A percentile compares a stretch with the other conserved stretches of the same genome.
Evolutionary conservation across 2,888 invertebrate species (phyloP).

Genomic region (Spilosoma lubricipeda): DNA sequence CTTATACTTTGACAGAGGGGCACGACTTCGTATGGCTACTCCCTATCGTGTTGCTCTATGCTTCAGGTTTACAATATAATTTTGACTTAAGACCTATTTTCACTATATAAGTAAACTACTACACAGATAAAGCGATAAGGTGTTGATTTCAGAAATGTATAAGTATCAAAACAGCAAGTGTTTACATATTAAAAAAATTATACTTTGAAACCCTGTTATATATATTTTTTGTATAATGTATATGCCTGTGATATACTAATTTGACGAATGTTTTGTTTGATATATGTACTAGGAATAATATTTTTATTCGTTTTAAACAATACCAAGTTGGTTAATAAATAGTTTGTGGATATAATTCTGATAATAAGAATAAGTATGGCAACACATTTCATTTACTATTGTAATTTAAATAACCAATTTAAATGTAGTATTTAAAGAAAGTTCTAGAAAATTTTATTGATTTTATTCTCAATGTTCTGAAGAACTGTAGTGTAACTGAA

Average conservation of each 20-base stretch:
- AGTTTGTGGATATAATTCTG: constrained; percentile 17
- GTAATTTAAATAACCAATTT: constrained; percentile 16
- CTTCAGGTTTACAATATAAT: background rate
- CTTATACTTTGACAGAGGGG: no score
- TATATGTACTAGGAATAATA: constrained; percentile 46
- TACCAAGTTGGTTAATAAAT: constrained; percentile 19
- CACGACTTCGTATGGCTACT: no score
- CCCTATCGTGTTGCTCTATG: no score
- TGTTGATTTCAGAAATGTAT: background rate
- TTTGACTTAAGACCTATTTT: background rate
- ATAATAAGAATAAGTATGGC: constrained; percentile 23
- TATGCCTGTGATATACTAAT: constrained; percentile 66
- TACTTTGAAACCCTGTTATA: constrained; percentile 38
- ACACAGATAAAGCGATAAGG: constrained; percentile 1
- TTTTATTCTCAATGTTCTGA: background rate
- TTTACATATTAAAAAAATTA: constrained; percentile 31
- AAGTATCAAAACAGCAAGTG: constrained; percentile 22
- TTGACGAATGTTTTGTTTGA: constrained; percentile 50
- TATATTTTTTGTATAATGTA: constrained; percentile 39
- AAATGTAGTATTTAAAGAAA: constrained; percentile 18
- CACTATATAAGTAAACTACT: background rate
- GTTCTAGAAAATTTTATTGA: constrained; percentile 29
- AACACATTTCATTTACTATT: constrained; percentile 11
- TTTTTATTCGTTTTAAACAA: constrained; percentile 19
- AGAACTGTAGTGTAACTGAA: constrained; percentile 7